Evolutionary conservation across 2,797 vertebrate genomes (phyloP).

Genomic region (Neostethus bicornis): DNA sequence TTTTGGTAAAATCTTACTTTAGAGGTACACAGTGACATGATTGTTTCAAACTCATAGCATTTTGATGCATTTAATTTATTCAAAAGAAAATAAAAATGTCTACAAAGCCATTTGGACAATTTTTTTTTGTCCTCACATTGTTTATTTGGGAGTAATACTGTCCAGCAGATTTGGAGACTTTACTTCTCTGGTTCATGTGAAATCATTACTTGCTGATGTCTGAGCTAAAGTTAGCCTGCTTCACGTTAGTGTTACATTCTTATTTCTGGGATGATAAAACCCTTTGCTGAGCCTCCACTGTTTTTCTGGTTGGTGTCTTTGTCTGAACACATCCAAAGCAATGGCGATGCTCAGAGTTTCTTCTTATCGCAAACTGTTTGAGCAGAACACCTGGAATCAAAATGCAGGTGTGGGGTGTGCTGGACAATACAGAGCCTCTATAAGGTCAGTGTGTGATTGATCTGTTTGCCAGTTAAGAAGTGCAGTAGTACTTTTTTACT

Average conservation of each 20-base stretch:
- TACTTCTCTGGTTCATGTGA: constrained; percentile 58
- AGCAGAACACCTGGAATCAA: constrained; percentile 63
- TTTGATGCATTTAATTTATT: constrained; percentile 86
- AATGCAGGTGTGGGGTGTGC: constrained; percentile 49
- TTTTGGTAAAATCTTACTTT: constrained; percentile 60
- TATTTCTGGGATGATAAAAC: constrained; percentile 64
- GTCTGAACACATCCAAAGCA: constrained; percentile 16
- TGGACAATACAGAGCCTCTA: constrained; percentile 42
- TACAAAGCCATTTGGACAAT: constrained; percentile 41
- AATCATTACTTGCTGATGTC: constrained; percentile 67
- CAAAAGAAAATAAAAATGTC: constrained; percentile 79
- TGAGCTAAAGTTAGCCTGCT: constrained; percentile 60
- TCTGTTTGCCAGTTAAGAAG: no score
- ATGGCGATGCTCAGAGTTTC: constrained; percentile 81
- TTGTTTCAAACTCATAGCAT: constrained; percentile 56
- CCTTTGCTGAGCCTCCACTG: constrained; percentile 14
- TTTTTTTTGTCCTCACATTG: neutral
- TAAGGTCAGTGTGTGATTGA: constrained; percentile 70
- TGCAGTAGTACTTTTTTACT: no score
- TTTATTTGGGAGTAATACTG: constrained; percentile 4
- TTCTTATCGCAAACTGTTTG: constrained; percentile 79
- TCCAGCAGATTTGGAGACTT: constrained; percentile 2
- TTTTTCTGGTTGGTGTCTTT: constrained; percentile 29
- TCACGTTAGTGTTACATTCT: constrained; percentile 73
- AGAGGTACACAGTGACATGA: constrained; percentile 63